Percentiles rank a stretch among this genome's conserved stretches.
These are phyloP conservation scores for honey bee (Apis mellifera) DNA, from an alignment of 1,140 invertebrate species.

Conservation along the genomic window DNA sequence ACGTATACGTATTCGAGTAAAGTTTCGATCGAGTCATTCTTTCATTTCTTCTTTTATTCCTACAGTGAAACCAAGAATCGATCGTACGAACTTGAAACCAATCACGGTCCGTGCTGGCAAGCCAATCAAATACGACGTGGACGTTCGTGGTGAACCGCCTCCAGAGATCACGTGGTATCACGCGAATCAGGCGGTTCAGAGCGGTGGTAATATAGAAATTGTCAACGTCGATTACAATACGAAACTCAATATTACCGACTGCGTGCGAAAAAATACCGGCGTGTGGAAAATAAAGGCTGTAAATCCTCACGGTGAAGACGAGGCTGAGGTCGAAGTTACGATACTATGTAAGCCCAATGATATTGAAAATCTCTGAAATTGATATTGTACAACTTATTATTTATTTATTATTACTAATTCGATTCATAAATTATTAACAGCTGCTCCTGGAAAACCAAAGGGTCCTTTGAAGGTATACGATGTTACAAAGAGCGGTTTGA, in stretches of 20 bases:
- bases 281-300: constrained; percentile 95
- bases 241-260: constrained; percentile 93
- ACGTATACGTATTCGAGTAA: too few species aligned
- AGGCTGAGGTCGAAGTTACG: constrained; percentile 95
- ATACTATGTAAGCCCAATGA: constrained; percentile 88
- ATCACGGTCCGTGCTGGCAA: constrained; percentile 95
- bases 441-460: constrained; percentile 90
- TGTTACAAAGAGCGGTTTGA: constrained; percentile 95
- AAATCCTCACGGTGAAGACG: constrained; percentile 96
- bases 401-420: too few species aligned
- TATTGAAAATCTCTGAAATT: not conserved
- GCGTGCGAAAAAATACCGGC: constrained; percentile 92
- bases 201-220: constrained; percentile 90
- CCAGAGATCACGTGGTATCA: constrained; percentile 95
- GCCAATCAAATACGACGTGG: constrained; percentile 94
- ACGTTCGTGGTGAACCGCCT: constrained; percentile 96
- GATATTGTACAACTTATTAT: too few species aligned
- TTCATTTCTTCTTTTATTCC: constrained; percentile 58
- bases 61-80: constrained; percentile 97
- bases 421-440: constrained; percentile 70
- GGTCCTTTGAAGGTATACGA: constrained; percentile 96
- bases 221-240: constrained; percentile 96
- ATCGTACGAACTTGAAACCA: constrained; percentile 95
- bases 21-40: not conserved
- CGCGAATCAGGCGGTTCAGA: constrained; percentile 81